A percentile compares a stretch with the other conserved stretches of the same genome.
Conservation (phyloP, 2,113 vertebrate species). For the Urocolius indicus region DNA sequence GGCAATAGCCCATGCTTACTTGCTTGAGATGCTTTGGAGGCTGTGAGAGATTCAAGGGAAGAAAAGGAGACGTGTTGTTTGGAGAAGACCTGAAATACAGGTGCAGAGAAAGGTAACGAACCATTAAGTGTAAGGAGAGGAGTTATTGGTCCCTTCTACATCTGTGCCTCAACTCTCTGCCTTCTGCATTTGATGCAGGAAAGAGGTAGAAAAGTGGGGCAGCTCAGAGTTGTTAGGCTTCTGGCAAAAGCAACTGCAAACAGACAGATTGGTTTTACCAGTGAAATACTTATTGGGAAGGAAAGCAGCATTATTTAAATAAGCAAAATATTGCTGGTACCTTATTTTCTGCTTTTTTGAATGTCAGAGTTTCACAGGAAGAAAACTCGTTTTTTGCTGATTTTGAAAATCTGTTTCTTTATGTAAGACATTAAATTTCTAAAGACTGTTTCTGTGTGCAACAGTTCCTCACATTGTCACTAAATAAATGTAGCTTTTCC, state of each 20-base stretch:
- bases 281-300: neutral
- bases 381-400: neutral
- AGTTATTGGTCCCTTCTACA: neutral
- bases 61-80: accelerated
- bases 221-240: neutral
- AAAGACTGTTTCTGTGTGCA: neutral
- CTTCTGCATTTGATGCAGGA: neutral
- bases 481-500: neutral
- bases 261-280: neutral
- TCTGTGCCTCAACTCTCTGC: accelerated
- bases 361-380: neutral
- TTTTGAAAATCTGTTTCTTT: neutral
- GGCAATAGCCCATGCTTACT: neutral
- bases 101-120: neutral
- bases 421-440: neutral
- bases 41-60: neutral
- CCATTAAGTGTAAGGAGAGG: too few species aligned
- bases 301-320: neutral
- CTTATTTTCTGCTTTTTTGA: neutral
- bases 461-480: neutral
- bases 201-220: neutral
- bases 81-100: neutral
- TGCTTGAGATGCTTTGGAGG: neutral
- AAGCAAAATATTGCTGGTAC: neutral
- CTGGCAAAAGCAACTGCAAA: neutral